These are phyloP conservation scores for Schrankia costaestrigalis DNA, from an alignment of 2,888 invertebrate genomes.

Conservation along the genomic window DNA sequence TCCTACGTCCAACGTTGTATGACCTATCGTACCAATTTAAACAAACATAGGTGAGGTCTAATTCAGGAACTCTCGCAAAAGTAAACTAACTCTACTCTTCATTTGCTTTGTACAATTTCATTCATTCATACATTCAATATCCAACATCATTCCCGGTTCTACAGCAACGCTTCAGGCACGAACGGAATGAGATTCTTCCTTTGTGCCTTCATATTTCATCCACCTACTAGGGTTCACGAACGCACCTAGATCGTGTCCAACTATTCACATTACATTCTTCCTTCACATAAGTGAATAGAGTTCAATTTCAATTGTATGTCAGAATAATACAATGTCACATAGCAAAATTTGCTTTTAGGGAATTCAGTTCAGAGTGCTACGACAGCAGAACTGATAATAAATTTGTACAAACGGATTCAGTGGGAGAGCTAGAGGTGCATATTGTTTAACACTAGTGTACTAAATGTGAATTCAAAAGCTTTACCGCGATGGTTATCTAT, in stretches of 20 bases:
- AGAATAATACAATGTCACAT: conserved; percentile 49
- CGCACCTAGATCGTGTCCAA: conserved; percentile 41
- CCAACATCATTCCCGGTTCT: conserved; percentile 36
- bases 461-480: conserved; percentile 41
- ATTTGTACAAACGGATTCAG: conserved; percentile 51
- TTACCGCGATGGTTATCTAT: conserved; percentile 15
- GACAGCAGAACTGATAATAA: conserved; percentile 56
- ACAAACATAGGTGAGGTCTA: too few relatives aligned
- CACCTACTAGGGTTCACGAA: conserved; percentile 50
- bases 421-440: conserved; percentile 21
- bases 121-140: conserved; percentile 47
- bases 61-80: too few relatives aligned
- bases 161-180: conserved; percentile 52
- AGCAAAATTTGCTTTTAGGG: conserved; percentile 62
- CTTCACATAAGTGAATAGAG: conserved; percentile 43
- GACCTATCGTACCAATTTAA: too few relatives aligned
- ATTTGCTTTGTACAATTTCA: conserved; percentile 37
- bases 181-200: conserved; percentile 65
- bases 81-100: conserved; percentile 22
- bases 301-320: conserved; percentile 39
- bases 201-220: conserved; percentile 68
- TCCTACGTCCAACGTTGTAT: too few relatives aligned
- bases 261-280: conserved; percentile 34
- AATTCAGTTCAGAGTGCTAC: conserved; percentile 46
- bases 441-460: conserved; percentile 42